These are phyloP conservation scores for Oithona nana DNA, from an alignment of 2,888 invertebrate species.

Conservation along the genomic window DNA sequence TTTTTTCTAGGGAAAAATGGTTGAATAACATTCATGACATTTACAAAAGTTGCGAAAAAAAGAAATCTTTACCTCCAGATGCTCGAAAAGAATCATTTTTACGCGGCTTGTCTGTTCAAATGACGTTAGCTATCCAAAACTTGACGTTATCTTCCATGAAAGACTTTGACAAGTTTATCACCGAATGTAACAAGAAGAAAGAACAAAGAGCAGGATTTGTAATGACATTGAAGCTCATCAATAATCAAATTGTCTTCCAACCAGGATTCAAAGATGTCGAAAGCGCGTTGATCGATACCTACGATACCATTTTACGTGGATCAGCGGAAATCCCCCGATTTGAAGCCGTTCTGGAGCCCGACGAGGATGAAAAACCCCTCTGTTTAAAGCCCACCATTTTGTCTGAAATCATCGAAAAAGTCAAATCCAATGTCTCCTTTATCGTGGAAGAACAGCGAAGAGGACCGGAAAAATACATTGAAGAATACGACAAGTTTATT, in stretches of 20 bases:
- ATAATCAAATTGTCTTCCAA: neutral
- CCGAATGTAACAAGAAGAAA: neutral
- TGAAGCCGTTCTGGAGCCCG: slow-evolving; percentile 9
- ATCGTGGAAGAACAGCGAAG: slow-evolving; percentile 33
- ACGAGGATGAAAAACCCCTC: slow-evolving; percentile 12
- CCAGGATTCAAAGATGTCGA: slow-evolving; percentile 11
- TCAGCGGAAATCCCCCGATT: neutral
- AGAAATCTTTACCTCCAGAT: neutral
- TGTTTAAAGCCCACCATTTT: slow-evolving; percentile 22
- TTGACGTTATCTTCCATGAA: neutral
- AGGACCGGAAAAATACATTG: slow-evolving; percentile 18
- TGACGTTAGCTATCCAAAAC: neutral
- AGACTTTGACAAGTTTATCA: slow-evolving; percentile 3
- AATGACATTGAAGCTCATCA: neutral
- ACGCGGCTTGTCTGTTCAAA: slow-evolving; percentile 11
- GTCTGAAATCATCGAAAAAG: slow-evolving; percentile 26
- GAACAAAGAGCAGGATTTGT: slow-evolving; percentile 5
- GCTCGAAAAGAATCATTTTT: neutral
- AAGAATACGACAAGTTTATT: slow-evolving; percentile 48
- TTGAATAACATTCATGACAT: slow-evolving; percentile 5
- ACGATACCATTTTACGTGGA: neutral
- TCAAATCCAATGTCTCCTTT: slow-evolving; percentile 24
- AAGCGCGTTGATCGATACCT: slow-evolving; percentile 4
- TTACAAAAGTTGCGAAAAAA: slow-evolving; percentile 12
- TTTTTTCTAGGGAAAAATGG: slow-evolving; percentile 15